These are phyloP conservation scores for Aegithalos caudatus DNA, from an alignment of 2,113 vertebrate species.

Conservation along the genomic window DNA sequence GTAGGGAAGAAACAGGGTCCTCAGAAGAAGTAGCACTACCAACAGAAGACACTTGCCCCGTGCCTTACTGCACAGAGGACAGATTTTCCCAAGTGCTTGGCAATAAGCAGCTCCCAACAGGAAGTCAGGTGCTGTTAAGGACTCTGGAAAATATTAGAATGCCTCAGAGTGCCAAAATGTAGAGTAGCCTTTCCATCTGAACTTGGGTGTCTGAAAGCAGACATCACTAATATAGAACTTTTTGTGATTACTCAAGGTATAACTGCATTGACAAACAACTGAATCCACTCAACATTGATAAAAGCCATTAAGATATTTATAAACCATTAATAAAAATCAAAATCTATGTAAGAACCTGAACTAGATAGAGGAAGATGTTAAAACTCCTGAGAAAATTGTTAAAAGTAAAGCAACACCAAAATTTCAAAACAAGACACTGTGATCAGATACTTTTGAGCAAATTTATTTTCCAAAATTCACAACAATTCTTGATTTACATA, in stretches of 20 bases:
- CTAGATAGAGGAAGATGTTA: not conserved
- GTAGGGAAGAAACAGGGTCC: not conserved
- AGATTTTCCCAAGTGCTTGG: not conserved
- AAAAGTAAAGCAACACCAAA: not conserved
- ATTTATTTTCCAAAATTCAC: not conserved
- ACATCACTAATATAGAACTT: accelerated
- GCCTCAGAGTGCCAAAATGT: not conserved
- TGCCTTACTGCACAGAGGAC: accelerated
- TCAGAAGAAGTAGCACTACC: not conserved
- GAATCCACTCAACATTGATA: not conserved
- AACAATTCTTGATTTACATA: not conserved
- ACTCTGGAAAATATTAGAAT: not conserved
- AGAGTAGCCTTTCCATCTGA: not conserved
- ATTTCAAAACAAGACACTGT: not conserved
- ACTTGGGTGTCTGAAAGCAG: not conserved
- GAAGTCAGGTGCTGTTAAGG: not conserved
- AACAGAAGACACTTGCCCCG: not conserved
- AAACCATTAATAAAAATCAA: not conserved
- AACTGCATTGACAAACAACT: not conserved
- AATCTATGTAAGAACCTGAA: not conserved
- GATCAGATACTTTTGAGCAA: not conserved
- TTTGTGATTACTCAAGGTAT: not conserved
- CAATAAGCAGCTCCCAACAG: not conserved
- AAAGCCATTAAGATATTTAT: not conserved
- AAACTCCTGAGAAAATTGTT: not conserved